Percentiles rank a stretch among this genome's conserved stretches.
phyloP scores from a whole-genome alignment of 2,113 vertebrate genomes.

The Progne subis region DNA sequence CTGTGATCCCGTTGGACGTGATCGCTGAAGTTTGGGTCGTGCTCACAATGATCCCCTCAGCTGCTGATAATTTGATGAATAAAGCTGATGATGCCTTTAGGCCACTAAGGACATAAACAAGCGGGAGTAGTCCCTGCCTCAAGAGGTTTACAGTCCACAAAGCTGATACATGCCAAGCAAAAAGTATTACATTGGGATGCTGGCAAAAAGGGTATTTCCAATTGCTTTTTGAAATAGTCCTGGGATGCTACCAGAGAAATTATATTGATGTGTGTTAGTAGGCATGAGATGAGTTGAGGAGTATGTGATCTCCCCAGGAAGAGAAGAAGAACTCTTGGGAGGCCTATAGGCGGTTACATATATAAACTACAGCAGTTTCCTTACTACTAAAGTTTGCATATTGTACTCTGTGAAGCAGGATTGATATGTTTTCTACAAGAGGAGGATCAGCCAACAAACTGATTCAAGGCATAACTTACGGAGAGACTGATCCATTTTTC shows the following conservation, averaged over 20 bases:
- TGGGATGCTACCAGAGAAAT: not conserved
- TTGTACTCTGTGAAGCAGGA: not conserved
- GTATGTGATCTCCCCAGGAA: not conserved
- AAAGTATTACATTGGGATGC: not conserved
- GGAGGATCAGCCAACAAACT: not conserved
- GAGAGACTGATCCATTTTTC: not conserved
- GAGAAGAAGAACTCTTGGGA: not conserved
- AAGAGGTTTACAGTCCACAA: not conserved
- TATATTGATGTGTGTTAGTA: not conserved
- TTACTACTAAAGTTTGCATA: not conserved
- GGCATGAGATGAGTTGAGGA: not conserved
- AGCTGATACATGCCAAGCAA: not conserved
- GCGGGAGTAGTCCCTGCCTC: not conserved
- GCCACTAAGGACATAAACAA: not conserved
- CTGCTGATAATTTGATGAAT: not conserved
- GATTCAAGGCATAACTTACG: rapidly evolving
- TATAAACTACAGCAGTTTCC: constrained; percentile 3
- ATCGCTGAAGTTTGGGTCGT: not conserved
- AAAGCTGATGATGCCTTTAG: not conserved
- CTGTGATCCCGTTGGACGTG: not conserved
- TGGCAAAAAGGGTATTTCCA: not conserved
- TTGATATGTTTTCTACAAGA: not conserved
- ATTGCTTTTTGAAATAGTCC: not conserved
- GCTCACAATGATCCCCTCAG: not conserved
- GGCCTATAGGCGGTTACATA: not conserved